Evolutionary conservation across 1,140 invertebrate genomes (phyloP).

Genomic region (Zaprionus camerounensis): DNA sequence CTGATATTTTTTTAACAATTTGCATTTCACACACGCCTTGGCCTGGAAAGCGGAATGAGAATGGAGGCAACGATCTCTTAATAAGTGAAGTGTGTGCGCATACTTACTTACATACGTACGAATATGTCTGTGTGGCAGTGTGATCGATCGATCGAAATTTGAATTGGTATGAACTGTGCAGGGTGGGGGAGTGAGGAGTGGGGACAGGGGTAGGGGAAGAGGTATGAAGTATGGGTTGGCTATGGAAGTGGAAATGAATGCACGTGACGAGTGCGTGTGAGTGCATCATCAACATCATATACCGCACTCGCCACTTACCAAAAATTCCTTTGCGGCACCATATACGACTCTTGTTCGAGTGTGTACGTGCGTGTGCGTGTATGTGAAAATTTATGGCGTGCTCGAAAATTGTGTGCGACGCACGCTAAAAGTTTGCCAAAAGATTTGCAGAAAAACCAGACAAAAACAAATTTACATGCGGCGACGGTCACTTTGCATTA

Average conservation of each 20-base stretch:
- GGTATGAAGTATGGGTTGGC: slow-evolving; percentile 2
- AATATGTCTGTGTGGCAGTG: slow-evolving; percentile 13
- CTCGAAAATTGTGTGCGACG: slow-evolving; percentile 50
- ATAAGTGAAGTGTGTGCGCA: slow-evolving; percentile 14
- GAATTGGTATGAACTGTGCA: slow-evolving; percentile 5
- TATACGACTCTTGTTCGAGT: slow-evolving; percentile 45
- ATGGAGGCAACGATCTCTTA: slow-evolving; percentile 74
- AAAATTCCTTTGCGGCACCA: slow-evolving; percentile 68
- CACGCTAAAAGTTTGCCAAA: slow-evolving; percentile 50
- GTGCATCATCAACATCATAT: slow-evolving; percentile 24
- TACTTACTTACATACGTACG: slow-evolving; percentile 6
- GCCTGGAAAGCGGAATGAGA: slow-evolving; percentile 71
- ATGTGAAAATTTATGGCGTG: slow-evolving; percentile 72
- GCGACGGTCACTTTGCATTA: not conserved
- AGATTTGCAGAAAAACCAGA: slow-evolving; percentile 18
- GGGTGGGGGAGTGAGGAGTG: not conserved
- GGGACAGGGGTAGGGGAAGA: not conserved
- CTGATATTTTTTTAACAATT: slow-evolving; percentile 55
- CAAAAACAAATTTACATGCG: slow-evolving; percentile 1
- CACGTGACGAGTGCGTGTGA: slow-evolving; percentile 68
- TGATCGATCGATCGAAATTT: slow-evolving; percentile 60
- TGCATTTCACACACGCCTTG: slow-evolving; percentile 74
- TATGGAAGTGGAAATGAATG: slow-evolving; percentile 42
- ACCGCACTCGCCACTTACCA: slow-evolving; percentile 46
- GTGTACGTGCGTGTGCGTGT: slow-evolving; percentile 23